These are phyloP conservation scores for Poeciliopsis prolifica DNA, from an alignment of 2,113 vertebrate species.

Conservation along the genomic window DNA sequence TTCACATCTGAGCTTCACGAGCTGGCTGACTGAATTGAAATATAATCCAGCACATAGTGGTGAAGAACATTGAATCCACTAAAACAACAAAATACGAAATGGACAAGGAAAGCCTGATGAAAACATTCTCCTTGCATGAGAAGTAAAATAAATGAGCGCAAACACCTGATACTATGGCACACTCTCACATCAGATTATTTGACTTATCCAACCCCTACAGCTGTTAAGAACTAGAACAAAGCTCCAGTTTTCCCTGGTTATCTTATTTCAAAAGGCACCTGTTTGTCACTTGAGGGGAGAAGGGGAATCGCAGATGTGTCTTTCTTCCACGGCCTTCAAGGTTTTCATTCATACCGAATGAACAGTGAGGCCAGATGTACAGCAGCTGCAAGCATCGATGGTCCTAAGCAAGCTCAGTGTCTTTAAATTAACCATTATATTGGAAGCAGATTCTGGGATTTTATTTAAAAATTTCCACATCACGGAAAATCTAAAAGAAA, in stretches of 20 bases:
- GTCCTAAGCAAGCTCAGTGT: constrained; percentile 53
- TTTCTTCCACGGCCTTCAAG: constrained; percentile 63
- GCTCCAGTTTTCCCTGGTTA: constrained; percentile 40
- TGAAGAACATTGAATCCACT: background rate
- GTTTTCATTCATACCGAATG: constrained; percentile 62
- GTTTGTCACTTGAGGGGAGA: constrained; percentile 64
- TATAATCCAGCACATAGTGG: background rate
- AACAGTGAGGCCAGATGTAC: constrained; percentile 72
- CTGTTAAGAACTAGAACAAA: constrained; percentile 36
- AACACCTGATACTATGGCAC: constrained; percentile 33
- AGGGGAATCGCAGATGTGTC: constrained; percentile 52
- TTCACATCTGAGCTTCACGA: constrained; percentile 15
- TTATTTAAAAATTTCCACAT: background rate
- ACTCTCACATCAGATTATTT: constrained; percentile 24
- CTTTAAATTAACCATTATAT: constrained; percentile 34
- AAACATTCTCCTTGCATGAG: background rate
- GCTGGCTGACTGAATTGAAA: constrained; percentile 15
- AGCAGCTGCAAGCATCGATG: constrained; percentile 68
- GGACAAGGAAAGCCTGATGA: background rate
- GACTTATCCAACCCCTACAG: constrained; percentile 23
- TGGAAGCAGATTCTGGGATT: background rate
- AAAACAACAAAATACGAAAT: constrained; percentile 6
- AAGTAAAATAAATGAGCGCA: background rate
- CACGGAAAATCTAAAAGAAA: background rate
- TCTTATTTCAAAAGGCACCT: constrained; percentile 75